These are phyloP conservation scores for Numida meleagris DNA, from an alignment of 2,113 vertebrate genomes.

Conservation along the genomic window DNA sequence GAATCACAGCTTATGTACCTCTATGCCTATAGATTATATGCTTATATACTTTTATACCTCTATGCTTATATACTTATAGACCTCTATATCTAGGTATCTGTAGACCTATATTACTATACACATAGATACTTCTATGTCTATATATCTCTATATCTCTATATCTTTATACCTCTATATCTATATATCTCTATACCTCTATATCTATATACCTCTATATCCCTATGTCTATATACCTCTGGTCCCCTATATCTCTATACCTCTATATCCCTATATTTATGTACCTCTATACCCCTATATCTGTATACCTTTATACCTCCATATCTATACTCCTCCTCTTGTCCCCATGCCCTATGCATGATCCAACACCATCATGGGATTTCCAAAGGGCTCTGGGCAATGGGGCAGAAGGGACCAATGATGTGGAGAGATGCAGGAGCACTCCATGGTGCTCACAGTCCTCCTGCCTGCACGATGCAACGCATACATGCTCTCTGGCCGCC, in stretches of 20 bases:
- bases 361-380: accelerated
- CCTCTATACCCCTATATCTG: neutral
- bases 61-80: neutral
- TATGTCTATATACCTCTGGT: too few relatives aligned
- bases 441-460: neutral
- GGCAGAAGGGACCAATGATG: accelerated
- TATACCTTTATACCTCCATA: neutral
- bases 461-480: neutral
- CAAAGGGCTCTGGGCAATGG: neutral
- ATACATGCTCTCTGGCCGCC: neutral
- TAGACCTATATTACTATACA: too few relatives aligned
- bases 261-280: neutral
- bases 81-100: neutral
- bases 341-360: too few relatives aligned
- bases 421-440: neutral
- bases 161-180: neutral
- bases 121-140: neutral
- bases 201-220: too few relatives aligned
- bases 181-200: neutral
- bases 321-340: neutral
- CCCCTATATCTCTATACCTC: neutral
- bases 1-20: neutral
- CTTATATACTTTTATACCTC: too few relatives aligned
- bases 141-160: too few relatives aligned
- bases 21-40: too few relatives aligned